A percentile compares a stretch with the other conserved stretches of the same genome.
Conservation (phyloP, 2,113 vertebrate species). For the Polypterus senegalus region DNA sequence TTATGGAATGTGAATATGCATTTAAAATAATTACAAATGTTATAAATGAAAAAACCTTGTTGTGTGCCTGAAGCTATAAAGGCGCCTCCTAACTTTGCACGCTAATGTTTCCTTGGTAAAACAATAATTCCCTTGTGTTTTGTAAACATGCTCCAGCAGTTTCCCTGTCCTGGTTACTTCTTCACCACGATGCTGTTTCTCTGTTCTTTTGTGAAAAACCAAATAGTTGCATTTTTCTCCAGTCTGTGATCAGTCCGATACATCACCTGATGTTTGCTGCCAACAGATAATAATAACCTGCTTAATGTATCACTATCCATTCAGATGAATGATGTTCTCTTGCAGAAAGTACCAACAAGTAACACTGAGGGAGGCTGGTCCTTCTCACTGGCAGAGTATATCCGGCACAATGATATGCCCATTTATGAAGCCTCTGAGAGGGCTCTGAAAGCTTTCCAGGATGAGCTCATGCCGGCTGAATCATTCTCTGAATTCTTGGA, state of each 20-base stretch:
- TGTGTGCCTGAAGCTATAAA: no score
- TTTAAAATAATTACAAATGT: no score
- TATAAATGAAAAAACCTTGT: no score
- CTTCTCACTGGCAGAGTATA: slow-evolving; percentile 92
- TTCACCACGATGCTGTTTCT: accelerated
- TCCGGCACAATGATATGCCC: slow-evolving; percentile 96
- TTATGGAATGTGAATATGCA: no score
- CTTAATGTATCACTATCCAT: no score
- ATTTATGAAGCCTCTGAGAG: slow-evolving; percentile 89
- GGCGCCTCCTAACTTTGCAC: no score
- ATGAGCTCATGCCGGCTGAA: slow-evolving; percentile 95
- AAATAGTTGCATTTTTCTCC: neutral
- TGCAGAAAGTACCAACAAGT: slow-evolving; percentile 90
- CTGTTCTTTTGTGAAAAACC: accelerated
- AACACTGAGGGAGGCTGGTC: slow-evolving; percentile 98
- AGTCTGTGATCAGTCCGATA: neutral
- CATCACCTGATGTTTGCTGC: neutral
- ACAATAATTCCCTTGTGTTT: no score
- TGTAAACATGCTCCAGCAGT: no score
- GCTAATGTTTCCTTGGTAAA: no score
- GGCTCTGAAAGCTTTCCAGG: slow-evolving; percentile 90
- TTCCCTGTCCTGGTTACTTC: no score
- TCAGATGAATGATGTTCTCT: neutral
- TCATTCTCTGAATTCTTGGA: slow-evolving; percentile 87
- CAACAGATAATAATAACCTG: no score